These are phyloP conservation scores for Rhabdophis nuchalis DNA, from an alignment of 2,797 vertebrate genomes.

Conservation along the genomic window DNA sequence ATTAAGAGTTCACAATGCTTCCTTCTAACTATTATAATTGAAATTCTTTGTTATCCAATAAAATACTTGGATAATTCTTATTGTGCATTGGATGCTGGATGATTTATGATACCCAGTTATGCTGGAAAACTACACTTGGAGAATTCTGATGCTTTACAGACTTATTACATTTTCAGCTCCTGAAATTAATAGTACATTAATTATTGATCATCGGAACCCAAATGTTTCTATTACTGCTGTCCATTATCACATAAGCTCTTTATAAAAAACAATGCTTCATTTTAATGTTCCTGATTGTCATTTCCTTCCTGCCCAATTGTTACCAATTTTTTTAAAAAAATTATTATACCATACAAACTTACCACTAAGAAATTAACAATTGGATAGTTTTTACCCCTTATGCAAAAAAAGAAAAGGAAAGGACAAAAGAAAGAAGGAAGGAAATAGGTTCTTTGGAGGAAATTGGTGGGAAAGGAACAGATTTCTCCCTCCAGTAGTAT, in stretches of 20 bases:
- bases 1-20: conserved; percentile 55
- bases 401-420: background rate
- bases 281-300: conserved; percentile 62
- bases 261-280: conserved; percentile 66
- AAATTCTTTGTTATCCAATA: conserved; percentile 31
- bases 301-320: conserved; percentile 64
- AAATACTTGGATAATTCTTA: conserved; percentile 25
- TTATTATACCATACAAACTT: conserved; percentile 44
- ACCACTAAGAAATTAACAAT: conserved; percentile 62
- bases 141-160: conserved; percentile 40
- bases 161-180: conserved; percentile 44
- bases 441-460: background rate
- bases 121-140: conserved; percentile 24
- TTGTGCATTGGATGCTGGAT: background rate
- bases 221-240: conserved; percentile 71
- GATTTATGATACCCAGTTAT: conserved; percentile 45
- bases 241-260: conserved; percentile 70
- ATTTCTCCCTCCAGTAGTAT: background rate
- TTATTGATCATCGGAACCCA: conserved; percentile 63
- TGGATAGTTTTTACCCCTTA: conserved; percentile 41
- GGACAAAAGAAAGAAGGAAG: rapidly evolving
- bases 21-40: conserved; percentile 44
- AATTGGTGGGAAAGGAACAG: background rate
- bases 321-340: conserved; percentile 59
- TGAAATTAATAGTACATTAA: conserved; percentile 69